Conservation (phyloP, 2,797 vertebrate genomes). For the Anas acuta region DNA sequence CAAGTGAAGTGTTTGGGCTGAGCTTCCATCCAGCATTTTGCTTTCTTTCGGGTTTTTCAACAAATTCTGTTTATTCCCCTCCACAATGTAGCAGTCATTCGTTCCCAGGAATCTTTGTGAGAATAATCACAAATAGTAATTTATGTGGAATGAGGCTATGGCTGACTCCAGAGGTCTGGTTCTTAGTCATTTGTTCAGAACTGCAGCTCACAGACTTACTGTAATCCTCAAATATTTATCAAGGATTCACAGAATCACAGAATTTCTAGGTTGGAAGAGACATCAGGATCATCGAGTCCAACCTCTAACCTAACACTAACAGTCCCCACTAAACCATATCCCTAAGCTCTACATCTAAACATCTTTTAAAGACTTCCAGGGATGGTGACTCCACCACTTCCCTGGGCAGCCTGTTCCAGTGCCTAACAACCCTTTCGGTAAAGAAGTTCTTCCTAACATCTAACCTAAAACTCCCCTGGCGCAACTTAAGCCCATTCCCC, state of each 20-base stretch:
- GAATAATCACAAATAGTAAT: neutral
- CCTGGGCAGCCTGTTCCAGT: no score
- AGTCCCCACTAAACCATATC: no score
- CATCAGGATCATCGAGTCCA: no score
- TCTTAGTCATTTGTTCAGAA: neutral
- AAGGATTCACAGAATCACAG: neutral
- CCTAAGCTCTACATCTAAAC: no score
- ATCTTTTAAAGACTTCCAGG: no score
- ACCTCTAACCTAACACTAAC: no score
- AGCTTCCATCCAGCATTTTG: neutral
- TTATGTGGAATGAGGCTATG: neutral
- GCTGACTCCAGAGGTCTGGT: neutral
- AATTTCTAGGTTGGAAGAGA: no score
- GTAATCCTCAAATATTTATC: neutral
- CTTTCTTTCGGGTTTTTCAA: neutral
- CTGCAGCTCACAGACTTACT: neutral
- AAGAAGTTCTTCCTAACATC: no score
- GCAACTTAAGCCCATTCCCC: no score
- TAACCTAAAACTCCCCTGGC: no score
- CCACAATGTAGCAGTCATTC: neutral
- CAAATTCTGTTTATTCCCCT: neutral
- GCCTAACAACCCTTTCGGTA: no score
- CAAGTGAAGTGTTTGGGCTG: neutral
- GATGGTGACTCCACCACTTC: no score
- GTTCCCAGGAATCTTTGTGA: neutral